Evolutionary conservation across 2,888 invertebrate genomes (phyloP).

Genomic region (Acrobasis consociella): DNA sequence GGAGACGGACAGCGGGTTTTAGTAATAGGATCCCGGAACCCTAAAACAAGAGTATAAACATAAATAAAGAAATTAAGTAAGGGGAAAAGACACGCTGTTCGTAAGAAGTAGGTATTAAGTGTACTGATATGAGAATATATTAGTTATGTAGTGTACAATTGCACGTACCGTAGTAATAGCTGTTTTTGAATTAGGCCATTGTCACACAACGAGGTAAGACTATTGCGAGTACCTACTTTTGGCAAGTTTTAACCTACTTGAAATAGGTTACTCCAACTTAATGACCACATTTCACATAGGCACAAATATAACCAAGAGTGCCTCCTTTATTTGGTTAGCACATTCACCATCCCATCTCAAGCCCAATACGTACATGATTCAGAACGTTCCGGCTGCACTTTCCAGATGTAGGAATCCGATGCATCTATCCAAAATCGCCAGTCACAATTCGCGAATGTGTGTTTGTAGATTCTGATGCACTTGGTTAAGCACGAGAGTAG

Average conservation of each 20-base stretch:
- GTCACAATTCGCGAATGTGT: slow-evolving; percentile 38
- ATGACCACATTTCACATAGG: not conserved
- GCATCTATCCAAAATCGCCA: slow-evolving; percentile 46
- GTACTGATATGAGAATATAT: no score
- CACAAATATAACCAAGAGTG: not conserved
- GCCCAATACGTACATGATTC: slow-evolving; percentile 50
- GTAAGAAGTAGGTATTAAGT: no score
- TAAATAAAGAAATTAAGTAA: no score
- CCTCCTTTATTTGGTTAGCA: not conserved
- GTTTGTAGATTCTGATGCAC: slow-evolving; percentile 53
- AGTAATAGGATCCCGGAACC: no score
- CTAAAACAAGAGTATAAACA: no score
- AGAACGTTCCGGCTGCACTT: slow-evolving; percentile 41
- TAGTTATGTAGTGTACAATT: not conserved
- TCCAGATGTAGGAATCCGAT: slow-evolving; percentile 39
- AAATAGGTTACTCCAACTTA: not conserved
- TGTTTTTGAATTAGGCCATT: not conserved
- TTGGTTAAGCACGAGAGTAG: slow-evolving; percentile 59
- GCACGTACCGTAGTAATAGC: not conserved
- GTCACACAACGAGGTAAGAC: not conserved
- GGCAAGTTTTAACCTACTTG: not conserved
- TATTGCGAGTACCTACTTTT: not conserved
- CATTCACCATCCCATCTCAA: not conserved
- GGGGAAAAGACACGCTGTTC: no score
- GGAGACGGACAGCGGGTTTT: no score